A percentile compares a stretch with the other conserved stretches of the same genome.
Conservation (phyloP, 1,140 invertebrate genomes). For the Listronotus bonariensis region DNA sequence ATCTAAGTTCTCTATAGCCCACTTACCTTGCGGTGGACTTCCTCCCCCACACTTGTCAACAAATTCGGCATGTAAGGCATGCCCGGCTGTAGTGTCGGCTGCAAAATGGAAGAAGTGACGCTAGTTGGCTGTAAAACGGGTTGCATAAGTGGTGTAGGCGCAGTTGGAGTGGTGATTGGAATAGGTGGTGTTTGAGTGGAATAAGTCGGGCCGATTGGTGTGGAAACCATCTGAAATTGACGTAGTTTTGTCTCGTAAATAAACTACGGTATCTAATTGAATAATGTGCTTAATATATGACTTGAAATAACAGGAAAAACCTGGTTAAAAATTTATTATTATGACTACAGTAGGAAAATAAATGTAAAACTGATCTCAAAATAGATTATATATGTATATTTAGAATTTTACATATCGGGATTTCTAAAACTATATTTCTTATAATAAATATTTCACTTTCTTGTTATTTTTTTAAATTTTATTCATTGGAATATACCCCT, state of each 20-base stretch:
- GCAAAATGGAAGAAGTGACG: conserved; percentile 22
- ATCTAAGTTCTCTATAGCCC: too few species aligned
- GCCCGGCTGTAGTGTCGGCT: conserved; percentile 38
- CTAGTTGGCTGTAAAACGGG: conserved; percentile 22
- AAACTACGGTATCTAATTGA: too few species aligned
- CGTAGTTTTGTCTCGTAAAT: background rate
- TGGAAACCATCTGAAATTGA: conserved; percentile 62
- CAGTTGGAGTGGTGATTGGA: conserved; percentile 7
- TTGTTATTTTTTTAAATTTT: too few species aligned
- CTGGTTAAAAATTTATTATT: too few species aligned
- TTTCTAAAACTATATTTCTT: too few species aligned
- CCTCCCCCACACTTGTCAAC: conserved; percentile 18
- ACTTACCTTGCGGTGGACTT: conserved; percentile 20
- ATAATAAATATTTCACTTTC: too few species aligned
- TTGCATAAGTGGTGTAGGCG: conserved; percentile 19
- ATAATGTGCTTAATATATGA: too few species aligned
- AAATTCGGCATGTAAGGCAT: conserved; percentile 43
- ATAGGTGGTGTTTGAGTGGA: conserved; percentile 17
- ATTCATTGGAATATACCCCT: conserved; percentile 2
- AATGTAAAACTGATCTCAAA: too few species aligned
- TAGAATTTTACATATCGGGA: too few species aligned
- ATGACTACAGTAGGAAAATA: too few species aligned
- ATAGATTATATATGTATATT: too few species aligned
- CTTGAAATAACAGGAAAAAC: too few species aligned
- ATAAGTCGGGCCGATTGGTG: conserved; percentile 60